phyloP scores from a whole-genome alignment of 1,140 invertebrate species.

The Bombus soroeensis region DNA sequence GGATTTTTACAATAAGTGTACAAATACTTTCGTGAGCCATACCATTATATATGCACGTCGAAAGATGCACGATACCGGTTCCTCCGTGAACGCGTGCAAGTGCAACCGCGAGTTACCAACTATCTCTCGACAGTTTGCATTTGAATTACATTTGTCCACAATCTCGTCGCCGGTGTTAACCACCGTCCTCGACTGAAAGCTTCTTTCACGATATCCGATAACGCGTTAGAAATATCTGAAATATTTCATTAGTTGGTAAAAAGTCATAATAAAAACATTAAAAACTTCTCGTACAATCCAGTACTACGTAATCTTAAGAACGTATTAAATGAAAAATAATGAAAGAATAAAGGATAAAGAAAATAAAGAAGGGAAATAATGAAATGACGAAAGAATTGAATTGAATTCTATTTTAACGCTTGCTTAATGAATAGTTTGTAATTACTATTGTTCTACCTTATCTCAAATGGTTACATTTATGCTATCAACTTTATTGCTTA shows the following conservation, averaged over 20 bases:
- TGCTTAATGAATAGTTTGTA: not conserved
- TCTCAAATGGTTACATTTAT: not conserved
- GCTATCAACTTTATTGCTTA: not conserved
- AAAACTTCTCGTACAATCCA: too few species aligned
- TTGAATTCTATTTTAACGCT: not conserved
- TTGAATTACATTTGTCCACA: conserved; percentile 16
- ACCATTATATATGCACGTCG: not conserved
- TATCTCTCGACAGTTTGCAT: conserved; percentile 17
- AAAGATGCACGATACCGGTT: conserved; percentile 32
- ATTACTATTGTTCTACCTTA: not conserved
- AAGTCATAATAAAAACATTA: not conserved
- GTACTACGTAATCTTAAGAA: not conserved
- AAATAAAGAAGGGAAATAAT: too few species aligned
- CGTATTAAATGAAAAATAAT: too few species aligned
- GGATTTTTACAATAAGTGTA: not conserved
- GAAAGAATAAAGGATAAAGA: not conserved
- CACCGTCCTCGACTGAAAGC: not conserved
- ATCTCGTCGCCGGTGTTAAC: not conserved
- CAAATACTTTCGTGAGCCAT: not conserved
- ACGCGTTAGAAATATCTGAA: not conserved
- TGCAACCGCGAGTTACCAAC: not conserved
- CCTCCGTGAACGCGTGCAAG: not conserved
- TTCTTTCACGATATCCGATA: not conserved
- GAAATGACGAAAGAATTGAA: not conserved
- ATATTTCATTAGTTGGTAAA: not conserved